Percentiles rank a stretch among this genome's conserved stretches.
Evolutionary conservation across 1,140 invertebrate species (phyloP).

Genomic region (Trinorchestia longiramus): DNA sequence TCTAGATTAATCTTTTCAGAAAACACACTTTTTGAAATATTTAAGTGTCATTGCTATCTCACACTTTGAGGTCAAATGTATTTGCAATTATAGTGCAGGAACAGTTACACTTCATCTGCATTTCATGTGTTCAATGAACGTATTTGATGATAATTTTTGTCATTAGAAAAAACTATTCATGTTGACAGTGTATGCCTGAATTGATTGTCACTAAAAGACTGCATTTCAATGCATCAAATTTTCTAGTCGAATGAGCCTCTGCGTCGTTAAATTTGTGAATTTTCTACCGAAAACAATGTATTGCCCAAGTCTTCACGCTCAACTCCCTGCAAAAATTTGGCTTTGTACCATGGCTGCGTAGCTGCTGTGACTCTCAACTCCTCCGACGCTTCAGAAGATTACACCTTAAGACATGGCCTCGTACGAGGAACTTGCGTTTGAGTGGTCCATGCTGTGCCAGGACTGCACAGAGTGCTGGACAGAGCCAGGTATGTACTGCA

Average conservation of each 20-base stretch:
- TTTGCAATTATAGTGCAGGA: not conserved
- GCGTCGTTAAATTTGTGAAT: not conserved
- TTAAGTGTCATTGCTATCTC: not conserved
- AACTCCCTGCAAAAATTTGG: not conserved
- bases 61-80: not conserved
- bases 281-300: not conserved
- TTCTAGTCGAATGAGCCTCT: not conserved
- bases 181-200: not conserved
- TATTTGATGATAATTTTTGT: not conserved
- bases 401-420: constrained; percentile 68
- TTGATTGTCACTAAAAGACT: not conserved
- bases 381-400: not conserved
- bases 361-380: not conserved
- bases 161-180: not conserved
- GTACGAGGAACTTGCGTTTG: constrained; percentile 73
- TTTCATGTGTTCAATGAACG: not conserved
- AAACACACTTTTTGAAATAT: not conserved
- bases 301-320: not conserved
- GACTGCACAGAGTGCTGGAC: constrained; percentile 75
- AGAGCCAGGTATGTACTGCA: constrained; percentile 70
- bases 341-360: not conserved
- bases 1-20: not conserved
- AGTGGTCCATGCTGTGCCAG: constrained; percentile 74
- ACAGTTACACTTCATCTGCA: not conserved
- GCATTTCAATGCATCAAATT: not conserved